These are phyloP conservation scores for Kryptolebias marmoratus DNA, from an alignment of 2,113 vertebrate genomes.

Conservation along the genomic window DNA sequence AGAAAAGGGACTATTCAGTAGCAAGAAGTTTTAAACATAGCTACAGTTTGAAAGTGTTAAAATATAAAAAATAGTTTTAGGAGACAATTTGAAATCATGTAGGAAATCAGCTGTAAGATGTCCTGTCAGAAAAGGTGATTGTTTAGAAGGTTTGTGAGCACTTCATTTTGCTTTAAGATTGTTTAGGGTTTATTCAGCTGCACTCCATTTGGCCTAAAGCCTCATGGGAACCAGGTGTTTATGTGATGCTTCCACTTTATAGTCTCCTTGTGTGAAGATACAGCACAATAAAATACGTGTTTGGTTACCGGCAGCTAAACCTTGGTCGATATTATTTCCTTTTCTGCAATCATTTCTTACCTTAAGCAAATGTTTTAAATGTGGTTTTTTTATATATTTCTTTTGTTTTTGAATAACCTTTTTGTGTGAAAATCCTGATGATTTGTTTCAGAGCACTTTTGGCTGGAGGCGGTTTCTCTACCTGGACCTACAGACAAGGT, in stretches of 20 bases:
- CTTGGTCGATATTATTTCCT: background rate
- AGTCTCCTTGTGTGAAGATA: conserved; percentile 32
- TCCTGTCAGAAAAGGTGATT: conserved; percentile 35
- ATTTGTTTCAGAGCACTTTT: conserved; percentile 87
- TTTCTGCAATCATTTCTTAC: background rate
- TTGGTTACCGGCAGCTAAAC: conserved; percentile 13
- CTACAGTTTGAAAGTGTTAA: too few relatives aligned
- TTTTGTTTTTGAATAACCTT: background rate
- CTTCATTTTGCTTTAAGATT: conserved; percentile 76
- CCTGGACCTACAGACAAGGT: conserved; percentile 97
- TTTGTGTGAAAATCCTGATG: conserved; percentile 11
- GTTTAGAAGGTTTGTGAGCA: conserved; percentile 43
- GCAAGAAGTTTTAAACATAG: too few relatives aligned
- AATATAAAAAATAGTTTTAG: too few relatives aligned
- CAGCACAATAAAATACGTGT: background rate
- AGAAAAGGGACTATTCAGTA: too few relatives aligned
- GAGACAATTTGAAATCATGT: too few relatives aligned
- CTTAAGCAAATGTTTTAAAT: background rate
- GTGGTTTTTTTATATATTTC: background rate
- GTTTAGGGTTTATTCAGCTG: conserved; percentile 77
- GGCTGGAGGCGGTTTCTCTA: conserved; percentile 96
- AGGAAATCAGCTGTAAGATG: conserved; percentile 16
- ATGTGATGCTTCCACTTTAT: conserved; percentile 53
- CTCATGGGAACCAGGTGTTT: conserved; percentile 77
- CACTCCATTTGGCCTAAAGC: conserved; percentile 65